Evolutionary conservation across 2,113 vertebrate genomes (phyloP).

Genomic region (Otus sunia): DNA sequence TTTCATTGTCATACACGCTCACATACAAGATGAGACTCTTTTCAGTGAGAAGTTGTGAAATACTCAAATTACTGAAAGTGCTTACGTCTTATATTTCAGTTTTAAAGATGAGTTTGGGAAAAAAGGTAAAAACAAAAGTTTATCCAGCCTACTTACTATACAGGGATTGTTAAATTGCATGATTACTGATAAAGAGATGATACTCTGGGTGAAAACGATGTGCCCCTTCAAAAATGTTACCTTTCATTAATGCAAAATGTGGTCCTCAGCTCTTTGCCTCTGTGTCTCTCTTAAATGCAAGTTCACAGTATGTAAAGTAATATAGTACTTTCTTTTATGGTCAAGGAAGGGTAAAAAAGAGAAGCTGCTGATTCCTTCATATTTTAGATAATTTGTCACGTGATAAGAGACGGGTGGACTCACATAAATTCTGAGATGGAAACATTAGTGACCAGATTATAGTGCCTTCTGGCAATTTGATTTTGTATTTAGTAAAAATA

Average conservation of each 20-base stretch:
- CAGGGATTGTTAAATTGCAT: background rate
- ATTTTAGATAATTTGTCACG: background rate
- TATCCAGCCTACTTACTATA: background rate
- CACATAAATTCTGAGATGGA: background rate
- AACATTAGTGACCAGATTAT: background rate
- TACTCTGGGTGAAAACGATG: background rate
- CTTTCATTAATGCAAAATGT: background rate
- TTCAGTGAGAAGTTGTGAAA: background rate
- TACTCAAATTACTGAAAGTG: background rate
- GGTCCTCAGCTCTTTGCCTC: background rate
- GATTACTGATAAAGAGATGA: background rate
- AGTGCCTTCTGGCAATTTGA: background rate
- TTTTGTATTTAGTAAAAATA: background rate
- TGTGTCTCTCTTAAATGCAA: background rate
- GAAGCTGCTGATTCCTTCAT: background rate
- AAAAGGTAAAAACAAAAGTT: background rate
- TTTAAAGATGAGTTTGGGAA: background rate
- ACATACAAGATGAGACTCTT: background rate
- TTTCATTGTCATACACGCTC: background rate
- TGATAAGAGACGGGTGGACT: background rate
- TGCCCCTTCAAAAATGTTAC: background rate
- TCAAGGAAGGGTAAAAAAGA: background rate
- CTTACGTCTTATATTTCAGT: background rate
- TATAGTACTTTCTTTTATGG: background rate
- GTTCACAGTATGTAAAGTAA: background rate